Evolutionary conservation across 2,888 invertebrate genomes (phyloP), one percentile per base, ranked within the genome.

Genomic region (Globia sparganii): DNA sequence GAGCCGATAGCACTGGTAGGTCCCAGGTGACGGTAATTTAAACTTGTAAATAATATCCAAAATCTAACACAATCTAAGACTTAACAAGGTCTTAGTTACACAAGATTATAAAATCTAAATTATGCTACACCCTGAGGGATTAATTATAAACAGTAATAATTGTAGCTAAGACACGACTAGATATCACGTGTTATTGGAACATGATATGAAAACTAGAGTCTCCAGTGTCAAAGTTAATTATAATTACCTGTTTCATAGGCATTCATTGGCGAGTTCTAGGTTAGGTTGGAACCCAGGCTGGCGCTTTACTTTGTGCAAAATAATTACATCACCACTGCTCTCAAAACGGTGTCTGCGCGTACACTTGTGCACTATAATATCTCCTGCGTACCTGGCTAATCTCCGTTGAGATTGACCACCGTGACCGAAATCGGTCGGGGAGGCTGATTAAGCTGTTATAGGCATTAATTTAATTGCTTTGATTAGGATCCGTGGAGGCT

Each of bases 81-180:
- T 40, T 40, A 69, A 2, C 61, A 71, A 59, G 43, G 31, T 46
- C 31, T 28, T 15, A 58, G 15, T 64, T 37, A 64, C 25, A 25
- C 25, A 46, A 49, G 31, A 40, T 2, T 15, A 34, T 37, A 28
- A 37, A 31, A 70, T 18, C 43, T 5, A 58, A 59, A 59, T 61
- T 37, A 61, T 61, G 18, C 1, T 25, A 71, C 49, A 37, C 61
- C 61, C 72, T 25, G 31, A 31, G 61, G 37, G 40, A 40, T n/a
- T 72, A 53, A 72, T 72, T 72, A 53, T 31, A 31, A 31, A 75
- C 11, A 61, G 59, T 49, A 61, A 74, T 71, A 71, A 74, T 71
- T 43, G 2, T 21, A 74, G 25, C 18, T 46, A 28, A 18, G 71
- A 28, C 69, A 68, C 11, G 15, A 43, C 18, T 18, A 28, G 18